Conservation (phyloP, 2,797 vertebrate species). For the Pristis pectinata region DNA sequence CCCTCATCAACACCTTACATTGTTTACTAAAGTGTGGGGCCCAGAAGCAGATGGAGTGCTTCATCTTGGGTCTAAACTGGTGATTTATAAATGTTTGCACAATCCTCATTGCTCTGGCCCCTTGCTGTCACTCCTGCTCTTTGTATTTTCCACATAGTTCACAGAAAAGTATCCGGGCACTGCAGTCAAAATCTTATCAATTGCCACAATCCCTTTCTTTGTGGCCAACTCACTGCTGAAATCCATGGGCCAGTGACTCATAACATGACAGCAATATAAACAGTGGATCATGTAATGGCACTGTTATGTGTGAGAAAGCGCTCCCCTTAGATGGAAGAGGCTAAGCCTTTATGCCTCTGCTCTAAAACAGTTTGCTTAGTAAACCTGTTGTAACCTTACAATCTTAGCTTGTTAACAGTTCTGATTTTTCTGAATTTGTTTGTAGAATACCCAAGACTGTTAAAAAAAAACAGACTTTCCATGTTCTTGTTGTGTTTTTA, state of each 20-base stretch:
- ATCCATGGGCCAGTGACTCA: not conserved
- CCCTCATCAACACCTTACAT: no score
- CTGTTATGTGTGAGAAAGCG: not conserved
- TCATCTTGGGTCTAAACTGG: no score
- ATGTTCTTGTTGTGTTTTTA: not conserved
- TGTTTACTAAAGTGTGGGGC: no score
- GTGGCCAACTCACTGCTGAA: not conserved
- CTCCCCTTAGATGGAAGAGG: not conserved
- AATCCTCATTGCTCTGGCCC: not conserved
- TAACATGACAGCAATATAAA: not conserved
- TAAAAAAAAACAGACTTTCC: not conserved
- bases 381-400: not conserved
- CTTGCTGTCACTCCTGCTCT: not conserved
- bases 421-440: not conserved
- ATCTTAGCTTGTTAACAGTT: no score
- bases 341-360: not conserved
- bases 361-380: not conserved
- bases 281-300: not conserved
- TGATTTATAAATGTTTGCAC: not conserved
- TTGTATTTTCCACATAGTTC: not conserved
- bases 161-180: not conserved
- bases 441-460: not conserved
- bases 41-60: no score
- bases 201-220: not conserved
- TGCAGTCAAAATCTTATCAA: not conserved